Evolutionary conservation across 2,113 vertebrate genomes (phyloP).

Genomic region (Tychaedon coryphoeus): DNA sequence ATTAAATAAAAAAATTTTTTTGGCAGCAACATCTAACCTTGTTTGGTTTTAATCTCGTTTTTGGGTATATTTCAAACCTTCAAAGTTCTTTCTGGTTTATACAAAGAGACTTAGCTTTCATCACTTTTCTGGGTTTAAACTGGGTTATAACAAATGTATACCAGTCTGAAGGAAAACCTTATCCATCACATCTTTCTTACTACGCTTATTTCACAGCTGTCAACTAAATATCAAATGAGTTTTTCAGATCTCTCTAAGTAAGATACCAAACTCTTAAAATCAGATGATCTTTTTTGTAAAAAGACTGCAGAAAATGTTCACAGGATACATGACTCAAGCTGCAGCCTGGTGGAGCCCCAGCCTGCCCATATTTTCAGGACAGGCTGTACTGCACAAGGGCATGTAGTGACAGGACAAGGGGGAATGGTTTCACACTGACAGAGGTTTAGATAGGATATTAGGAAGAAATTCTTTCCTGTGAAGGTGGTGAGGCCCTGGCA

Average conservation of each 20-base stretch:
- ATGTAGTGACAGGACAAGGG: background rate
- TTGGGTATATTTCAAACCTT: background rate
- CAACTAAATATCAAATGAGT: background rate
- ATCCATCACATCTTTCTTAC: background rate
- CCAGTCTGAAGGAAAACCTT: background rate
- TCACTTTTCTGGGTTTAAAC: background rate
- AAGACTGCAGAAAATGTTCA: background rate
- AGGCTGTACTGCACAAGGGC: background rate
- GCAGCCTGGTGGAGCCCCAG: background rate
- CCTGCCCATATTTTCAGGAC: accelerated
- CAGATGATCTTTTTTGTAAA: background rate
- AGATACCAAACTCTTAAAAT: background rate
- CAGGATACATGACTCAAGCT: background rate
- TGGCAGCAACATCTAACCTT: background rate
- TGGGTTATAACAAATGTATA: accelerated
- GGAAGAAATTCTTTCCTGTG: background rate
- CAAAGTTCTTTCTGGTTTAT: background rate
- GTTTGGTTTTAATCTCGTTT: background rate
- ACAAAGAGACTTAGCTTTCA: background rate
- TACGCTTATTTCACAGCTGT: background rate
- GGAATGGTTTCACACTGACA: background rate
- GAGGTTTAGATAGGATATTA: background rate
- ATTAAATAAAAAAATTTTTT: background rate
- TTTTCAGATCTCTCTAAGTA: background rate
- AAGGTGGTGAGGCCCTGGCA: background rate